Base-by-base conservation (phyloP, 2,113 vertebrate genomes). In the Microcebus ravelobensis region DNA sequence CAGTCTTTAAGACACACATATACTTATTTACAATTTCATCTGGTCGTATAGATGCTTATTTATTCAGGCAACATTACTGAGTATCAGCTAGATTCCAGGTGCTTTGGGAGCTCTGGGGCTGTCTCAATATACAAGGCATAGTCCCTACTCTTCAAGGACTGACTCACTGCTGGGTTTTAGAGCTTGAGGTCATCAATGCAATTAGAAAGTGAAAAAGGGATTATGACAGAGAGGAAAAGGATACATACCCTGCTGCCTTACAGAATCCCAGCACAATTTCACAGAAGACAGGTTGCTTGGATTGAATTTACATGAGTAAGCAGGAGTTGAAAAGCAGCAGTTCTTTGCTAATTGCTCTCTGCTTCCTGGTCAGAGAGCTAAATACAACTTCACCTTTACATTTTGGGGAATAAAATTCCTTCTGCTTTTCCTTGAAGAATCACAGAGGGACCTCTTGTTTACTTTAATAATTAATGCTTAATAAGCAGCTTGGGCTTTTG, bases 391-490 rank as follows among this genome's bases (percentile, higher is more conserved):
- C 34, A 34, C 29, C 21, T 88, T 83, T 42, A 36, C 21, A 10
- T 93, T 90, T 89, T n/a, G 85, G 55, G 45, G 50, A 81, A 91
- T 81, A 89, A 95, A 76, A 45, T 86, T 3, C 15, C 50, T 73
- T 92, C 18, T 76, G 48, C 8, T 76, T 94, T 65, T 85, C n/a
- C 8, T 91, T 27, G 73, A 63, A 88, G 52, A 74, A 63, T 90
- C 48, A 82, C 31, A 48, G 52, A 81, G 48, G 3, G 5, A 80
- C 6, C 29, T 65, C 42, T 74, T 90, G 11, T 84, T 87, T 70
- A 61, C 39, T 52, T 86, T 67, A 80, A 63, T 21, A 61, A 80
- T 82, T 84, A 59, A 71, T 0, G 23, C 42, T 25, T 92, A 67
- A 67, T 31, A 88, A 96, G 34, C 27, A 59, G n/a, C 31, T 73